Evolutionary conservation across 1,140 invertebrate species (phyloP).

Genomic region (Notospermus geniculatus): DNA sequence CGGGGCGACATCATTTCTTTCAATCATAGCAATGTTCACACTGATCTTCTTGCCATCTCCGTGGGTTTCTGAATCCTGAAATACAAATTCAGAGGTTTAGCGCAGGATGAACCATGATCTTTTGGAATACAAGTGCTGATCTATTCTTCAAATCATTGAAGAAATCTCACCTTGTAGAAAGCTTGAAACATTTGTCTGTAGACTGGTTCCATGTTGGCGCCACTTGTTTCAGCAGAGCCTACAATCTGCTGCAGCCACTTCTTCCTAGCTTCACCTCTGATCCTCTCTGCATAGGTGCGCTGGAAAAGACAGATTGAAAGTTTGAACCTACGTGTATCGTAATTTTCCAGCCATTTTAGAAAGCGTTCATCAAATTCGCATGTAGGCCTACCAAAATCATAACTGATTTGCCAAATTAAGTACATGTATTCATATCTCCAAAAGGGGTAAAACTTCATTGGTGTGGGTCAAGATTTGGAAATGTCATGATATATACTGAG

Average conservation of each 20-base stretch:
- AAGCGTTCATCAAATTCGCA: neutral
- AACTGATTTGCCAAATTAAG: too few species aligned
- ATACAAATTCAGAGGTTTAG: neutral
- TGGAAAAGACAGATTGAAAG: conserved; percentile 23
- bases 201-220: conserved; percentile 50
- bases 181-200: conserved; percentile 53
- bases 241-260: conserved; percentile 54
- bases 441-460: too few species aligned
- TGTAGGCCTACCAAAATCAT: too few species aligned
- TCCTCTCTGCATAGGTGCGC: conserved; percentile 50
- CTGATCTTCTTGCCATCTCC: conserved; percentile 51
- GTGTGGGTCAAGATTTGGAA: too few species aligned
- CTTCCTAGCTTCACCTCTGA: conserved; percentile 54
- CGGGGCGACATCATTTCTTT: conserved; percentile 36
- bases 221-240: conserved; percentile 44
- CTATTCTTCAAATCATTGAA: neutral
- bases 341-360: neutral
- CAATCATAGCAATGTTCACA: conserved; percentile 50
- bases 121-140: neutral
- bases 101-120: too few species aligned
- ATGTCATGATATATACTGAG: too few species aligned
- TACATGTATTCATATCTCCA: too few species aligned
- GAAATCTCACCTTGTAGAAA: conserved; percentile 45
- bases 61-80: conserved; percentile 54
- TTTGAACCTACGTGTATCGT: neutral